Percentiles rank a stretch among this genome's conserved stretches.
These are phyloP conservation scores for Ophion slaviceki DNA, from an alignment of 2,888 invertebrate species.

Conservation along the genomic window DNA sequence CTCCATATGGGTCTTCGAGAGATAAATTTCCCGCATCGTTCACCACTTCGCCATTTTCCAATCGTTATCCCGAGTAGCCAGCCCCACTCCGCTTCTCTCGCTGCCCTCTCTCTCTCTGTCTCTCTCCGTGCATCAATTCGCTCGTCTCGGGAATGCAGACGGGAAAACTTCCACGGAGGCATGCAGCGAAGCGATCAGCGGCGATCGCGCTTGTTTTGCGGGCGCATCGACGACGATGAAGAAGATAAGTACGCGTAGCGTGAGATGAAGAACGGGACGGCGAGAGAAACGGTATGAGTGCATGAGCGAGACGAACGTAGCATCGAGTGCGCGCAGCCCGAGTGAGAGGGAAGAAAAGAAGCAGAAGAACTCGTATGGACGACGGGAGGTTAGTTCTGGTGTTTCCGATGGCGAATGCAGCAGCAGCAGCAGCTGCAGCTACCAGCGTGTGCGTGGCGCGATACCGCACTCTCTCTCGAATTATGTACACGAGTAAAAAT, in stretches of 20 bases:
- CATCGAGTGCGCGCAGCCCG: neutral
- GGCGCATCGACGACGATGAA: slow-evolving; percentile 21
- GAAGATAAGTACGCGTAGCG: slow-evolving; percentile 9
- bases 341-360: slow-evolving; percentile 32
- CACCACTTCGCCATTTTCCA: slow-evolving; percentile 28
- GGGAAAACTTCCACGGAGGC: slow-evolving; percentile 40
- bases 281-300: slow-evolving; percentile 42
- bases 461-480: slow-evolving; percentile 1
- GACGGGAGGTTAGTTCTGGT: slow-evolving; percentile 38
- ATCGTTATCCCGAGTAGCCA: slow-evolving; percentile 16
- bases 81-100: neutral
- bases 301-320: slow-evolving; percentile 2
- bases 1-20: neutral
- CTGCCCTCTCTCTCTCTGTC: neutral
- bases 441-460: slow-evolving; percentile 42
- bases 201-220: slow-evolving; percentile 59
- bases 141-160: slow-evolving; percentile 57
- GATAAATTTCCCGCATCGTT: neutral
- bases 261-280: slow-evolving; percentile 33
- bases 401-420: slow-evolving; percentile 50
- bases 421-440: slow-evolving; percentile 43
- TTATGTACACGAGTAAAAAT: neutral
- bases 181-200: slow-evolving; percentile 42
- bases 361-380: slow-evolving; percentile 45
- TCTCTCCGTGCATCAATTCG: slow-evolving; percentile 44